phyloP scores from a whole-genome alignment of 1,140 invertebrate species.

The Apis cerana region DNA sequence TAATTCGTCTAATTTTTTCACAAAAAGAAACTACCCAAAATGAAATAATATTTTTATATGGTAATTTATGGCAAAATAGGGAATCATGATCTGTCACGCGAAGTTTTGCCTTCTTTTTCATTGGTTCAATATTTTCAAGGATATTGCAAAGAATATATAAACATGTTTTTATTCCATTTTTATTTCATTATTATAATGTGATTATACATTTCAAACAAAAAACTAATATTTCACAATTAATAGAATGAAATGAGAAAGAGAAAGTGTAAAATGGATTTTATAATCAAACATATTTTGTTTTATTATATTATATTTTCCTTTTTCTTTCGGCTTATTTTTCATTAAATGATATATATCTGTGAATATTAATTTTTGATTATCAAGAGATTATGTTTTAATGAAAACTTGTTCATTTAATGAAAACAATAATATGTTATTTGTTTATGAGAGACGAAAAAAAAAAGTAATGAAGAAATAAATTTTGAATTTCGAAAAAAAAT shows the following conservation, averaged over 20 bases:
- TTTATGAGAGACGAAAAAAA: not conserved
- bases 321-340: not conserved
- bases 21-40: not conserved
- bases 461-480: not conserved
- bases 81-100: conserved; percentile 24
- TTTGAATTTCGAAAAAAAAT: not conserved
- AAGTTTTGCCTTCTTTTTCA: not conserved
- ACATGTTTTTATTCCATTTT: not conserved
- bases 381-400: not conserved
- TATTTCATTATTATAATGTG: not conserved
- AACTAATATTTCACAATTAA: no score
- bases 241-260: not conserved
- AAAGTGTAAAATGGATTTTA: not conserved
- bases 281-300: not conserved
- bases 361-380: not conserved
- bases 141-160: not conserved
- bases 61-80: conserved; percentile 23
- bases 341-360: not conserved
- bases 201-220: not conserved
- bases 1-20: no score
- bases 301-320: not conserved
- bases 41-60: not conserved
- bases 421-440: not conserved
- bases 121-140: not conserved
- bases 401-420: not conserved